A percentile compares a stretch with the other conserved stretches of the same genome.
phyloP scores from a whole-genome alignment of 2,888 invertebrate genomes.

The Caenorhabditis afra region DNA sequence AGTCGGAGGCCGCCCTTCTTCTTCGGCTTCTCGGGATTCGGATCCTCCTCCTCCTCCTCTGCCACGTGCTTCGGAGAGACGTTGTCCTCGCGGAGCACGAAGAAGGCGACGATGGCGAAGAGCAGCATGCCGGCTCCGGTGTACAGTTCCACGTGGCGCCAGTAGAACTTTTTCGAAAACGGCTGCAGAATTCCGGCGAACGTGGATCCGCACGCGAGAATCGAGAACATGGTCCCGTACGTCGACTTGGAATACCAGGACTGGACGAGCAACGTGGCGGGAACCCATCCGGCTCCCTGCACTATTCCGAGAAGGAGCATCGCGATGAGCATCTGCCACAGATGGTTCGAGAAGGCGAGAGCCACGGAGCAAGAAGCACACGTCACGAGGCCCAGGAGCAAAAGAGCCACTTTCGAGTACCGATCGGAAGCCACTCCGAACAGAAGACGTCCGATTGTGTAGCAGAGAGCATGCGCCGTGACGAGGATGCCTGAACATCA shows the following conservation, averaged over 20 bases:
- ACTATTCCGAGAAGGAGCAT: slow-evolving; percentile 58
- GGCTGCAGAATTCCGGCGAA: slow-evolving; percentile 66
- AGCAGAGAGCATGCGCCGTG: slow-evolving; percentile 64
- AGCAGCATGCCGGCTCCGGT: slow-evolving; percentile 51
- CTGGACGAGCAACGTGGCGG: slow-evolving; percentile 59
- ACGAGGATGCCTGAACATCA: slow-evolving; percentile 63
- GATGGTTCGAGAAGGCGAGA: slow-evolving; percentile 42
- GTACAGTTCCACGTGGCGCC: slow-evolving; percentile 61
- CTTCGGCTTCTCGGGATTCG: slow-evolving; percentile 43
- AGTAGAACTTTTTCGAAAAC: slow-evolving; percentile 58
- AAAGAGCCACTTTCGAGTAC: slow-evolving; percentile 56
- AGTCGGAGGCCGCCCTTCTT: slow-evolving; percentile 47
- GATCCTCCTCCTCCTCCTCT: slow-evolving; percentile 35
- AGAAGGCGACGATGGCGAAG: slow-evolving; percentile 47
- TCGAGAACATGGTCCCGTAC: slow-evolving; percentile 66
- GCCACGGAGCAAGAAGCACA: slow-evolving; percentile 46
- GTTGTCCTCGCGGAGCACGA: slow-evolving; percentile 48
- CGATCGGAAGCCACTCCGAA: slow-evolving; percentile 66
- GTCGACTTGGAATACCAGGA: slow-evolving; percentile 63
- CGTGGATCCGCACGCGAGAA: slow-evolving; percentile 65
- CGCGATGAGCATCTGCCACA: slow-evolving; percentile 57
- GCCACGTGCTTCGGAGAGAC: slow-evolving; percentile 34
- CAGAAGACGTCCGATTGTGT: slow-evolving; percentile 66
- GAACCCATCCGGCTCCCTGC: slow-evolving; percentile 69
- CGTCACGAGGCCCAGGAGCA: slow-evolving; percentile 51